Conservation (phyloP, 2,113 vertebrate genomes). For the Loxodonta africana region DNA sequence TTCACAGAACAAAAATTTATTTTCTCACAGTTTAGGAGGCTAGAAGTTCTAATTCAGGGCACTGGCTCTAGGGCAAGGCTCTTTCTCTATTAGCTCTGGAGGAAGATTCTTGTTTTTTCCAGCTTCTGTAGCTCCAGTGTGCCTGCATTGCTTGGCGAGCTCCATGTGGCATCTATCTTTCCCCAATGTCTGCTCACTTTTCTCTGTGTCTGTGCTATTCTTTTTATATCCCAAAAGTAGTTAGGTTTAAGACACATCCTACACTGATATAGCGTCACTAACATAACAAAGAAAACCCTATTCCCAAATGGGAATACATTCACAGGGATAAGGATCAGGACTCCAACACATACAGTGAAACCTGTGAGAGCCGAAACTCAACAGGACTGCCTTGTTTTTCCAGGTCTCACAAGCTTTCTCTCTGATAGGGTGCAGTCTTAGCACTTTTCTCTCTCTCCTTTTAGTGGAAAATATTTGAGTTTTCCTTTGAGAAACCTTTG, state of each 20-base stretch:
- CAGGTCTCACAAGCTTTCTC: background rate
- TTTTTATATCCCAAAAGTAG: no score
- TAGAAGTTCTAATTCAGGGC: background rate
- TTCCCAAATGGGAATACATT: background rate
- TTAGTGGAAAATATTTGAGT: background rate
- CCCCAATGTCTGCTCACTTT: background rate
- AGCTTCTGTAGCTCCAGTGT: background rate
- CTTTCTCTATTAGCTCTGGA: background rate
- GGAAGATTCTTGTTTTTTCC: background rate
- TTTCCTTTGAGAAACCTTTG: background rate
- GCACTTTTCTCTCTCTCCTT: background rate
- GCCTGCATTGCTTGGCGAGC: background rate
- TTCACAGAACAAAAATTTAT: background rate
- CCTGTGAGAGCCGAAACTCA: background rate
- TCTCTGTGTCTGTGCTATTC: no score
- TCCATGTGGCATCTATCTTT: background rate
- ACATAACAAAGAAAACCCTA: background rate
- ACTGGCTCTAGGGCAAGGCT: background rate
- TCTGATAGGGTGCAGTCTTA: background rate
- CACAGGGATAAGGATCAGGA: background rate
- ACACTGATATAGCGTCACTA: background rate
- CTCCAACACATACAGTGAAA: background rate
- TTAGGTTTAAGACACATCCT: background rate
- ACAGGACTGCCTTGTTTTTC: background rate
- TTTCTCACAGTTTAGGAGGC: background rate